Percentiles rank a stretch among this genome's conserved stretches.
Conservation (phyloP, 35 echinoderm and acorn worm species). For the Acanthaster planci region DNA sequence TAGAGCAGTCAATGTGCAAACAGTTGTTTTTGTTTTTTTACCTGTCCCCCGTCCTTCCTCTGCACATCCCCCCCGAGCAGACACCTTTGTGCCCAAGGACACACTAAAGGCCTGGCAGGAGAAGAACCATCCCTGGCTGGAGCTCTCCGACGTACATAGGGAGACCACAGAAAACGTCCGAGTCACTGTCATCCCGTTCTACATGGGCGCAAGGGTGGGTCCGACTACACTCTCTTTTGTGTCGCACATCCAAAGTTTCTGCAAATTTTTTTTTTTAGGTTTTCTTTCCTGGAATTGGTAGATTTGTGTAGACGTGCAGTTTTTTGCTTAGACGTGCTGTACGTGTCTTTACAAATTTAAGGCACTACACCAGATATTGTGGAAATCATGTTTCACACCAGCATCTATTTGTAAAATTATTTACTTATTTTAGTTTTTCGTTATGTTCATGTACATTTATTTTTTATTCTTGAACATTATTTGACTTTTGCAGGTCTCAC, state of each 20-base stretch:
- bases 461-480: not conserved
- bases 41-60: too few species aligned
- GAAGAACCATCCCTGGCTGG: slow-evolving; percentile 97
- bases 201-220: slow-evolving; percentile 91
- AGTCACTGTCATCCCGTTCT: slow-evolving; percentile 98
- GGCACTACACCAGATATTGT: too few species aligned
- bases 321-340: too few species aligned
- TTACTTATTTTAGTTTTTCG: not conserved
- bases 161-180: slow-evolving; percentile 90
- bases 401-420: not conserved
- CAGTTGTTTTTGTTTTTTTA: too few species aligned
- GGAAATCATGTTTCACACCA: too few species aligned
- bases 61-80: slow-evolving; percentile 33
- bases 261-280: too few species aligned
- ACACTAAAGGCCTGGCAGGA: slow-evolving; percentile 91
- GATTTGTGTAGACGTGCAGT: too few species aligned
- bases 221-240: not conserved
- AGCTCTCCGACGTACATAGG: slow-evolving; percentile 92
- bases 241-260: too few species aligned
- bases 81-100: slow-evolving; percentile 87
- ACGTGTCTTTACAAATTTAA: too few species aligned
- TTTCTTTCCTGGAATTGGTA: too few species aligned
- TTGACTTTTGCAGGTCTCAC: slow-evolving; percentile 68
- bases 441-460: not conserved
- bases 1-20: too few species aligned